These are phyloP conservation scores for Potamarius usumacintae DNA, from an alignment of 2,113 vertebrate genomes.

Conservation along the genomic window DNA sequence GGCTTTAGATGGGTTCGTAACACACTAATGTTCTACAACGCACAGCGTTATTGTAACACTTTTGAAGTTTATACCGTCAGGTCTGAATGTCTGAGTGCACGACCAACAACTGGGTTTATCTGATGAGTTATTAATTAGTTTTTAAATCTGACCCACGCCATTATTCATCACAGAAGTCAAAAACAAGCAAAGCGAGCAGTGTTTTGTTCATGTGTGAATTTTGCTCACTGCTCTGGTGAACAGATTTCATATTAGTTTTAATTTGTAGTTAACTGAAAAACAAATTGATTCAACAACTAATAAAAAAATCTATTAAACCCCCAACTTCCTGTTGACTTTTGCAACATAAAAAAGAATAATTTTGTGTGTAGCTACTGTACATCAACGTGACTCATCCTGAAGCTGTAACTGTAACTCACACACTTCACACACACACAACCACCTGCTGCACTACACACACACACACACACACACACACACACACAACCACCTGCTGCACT, in stretches of 20 bases:
- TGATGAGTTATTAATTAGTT: neutral
- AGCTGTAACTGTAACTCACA: neutral
- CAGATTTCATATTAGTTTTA: neutral
- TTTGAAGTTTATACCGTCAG: slow-evolving; percentile 5
- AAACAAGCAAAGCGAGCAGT: no score
- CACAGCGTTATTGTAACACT: slow-evolving; percentile 75
- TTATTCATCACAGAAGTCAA: neutral
- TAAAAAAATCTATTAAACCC: neutral
- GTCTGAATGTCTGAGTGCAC: slow-evolving; percentile 5
- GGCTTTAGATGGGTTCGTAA: slow-evolving; percentile 66
- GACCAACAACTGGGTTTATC: neutral
- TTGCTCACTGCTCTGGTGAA: no score
- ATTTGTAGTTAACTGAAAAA: neutral
- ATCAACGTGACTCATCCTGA: neutral
- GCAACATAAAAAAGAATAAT: neutral
- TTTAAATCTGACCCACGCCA: neutral
- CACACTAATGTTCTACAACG: slow-evolving; percentile 74
- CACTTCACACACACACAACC: no score
- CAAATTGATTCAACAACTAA: neutral
- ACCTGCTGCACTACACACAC: no score
- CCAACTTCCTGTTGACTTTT: neutral
- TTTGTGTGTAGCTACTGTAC: neutral
- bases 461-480: no score
- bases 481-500: no score
- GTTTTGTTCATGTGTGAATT: neutral